These are phyloP conservation scores for Thinocorus orbignyianus DNA, from an alignment of 2,113 vertebrate species.

Conservation along the genomic window DNA sequence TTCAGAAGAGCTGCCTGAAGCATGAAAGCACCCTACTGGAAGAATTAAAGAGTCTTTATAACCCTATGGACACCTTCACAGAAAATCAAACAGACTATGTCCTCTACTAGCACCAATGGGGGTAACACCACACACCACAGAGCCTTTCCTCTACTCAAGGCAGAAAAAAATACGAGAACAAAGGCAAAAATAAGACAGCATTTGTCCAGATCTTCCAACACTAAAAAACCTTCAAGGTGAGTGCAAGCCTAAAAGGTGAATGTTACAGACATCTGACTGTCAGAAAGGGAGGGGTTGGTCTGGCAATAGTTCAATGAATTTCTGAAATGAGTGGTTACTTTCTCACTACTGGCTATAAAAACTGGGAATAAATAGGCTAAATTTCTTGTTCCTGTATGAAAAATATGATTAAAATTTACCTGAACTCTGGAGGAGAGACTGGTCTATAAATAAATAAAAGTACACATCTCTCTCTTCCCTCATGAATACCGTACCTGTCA, in stretches of 20 bases:
- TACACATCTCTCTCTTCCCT: neutral
- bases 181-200: neutral
- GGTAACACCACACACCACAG: neutral
- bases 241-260: neutral
- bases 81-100: neutral
- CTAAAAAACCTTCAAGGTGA: neutral
- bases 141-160: neutral
- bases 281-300: neutral
- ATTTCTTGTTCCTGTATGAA: neutral
- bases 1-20: neutral
- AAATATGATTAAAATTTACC: neutral
- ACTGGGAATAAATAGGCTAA: neutral
- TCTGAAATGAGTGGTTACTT: neutral
- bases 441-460: slow-evolving; percentile 50
- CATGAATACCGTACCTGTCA: slow-evolving; percentile 20
- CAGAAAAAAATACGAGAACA: neutral
- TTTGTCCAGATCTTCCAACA: neutral
- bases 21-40: neutral
- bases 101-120: neutral
- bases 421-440: neutral
- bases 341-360: neutral
- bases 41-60: neutral
- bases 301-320: neutral
- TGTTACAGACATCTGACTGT: neutral
- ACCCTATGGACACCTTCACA: neutral